phyloP scores from a whole-genome alignment of 2,888 invertebrate genomes.

The Tetragonisca angustula region DNA sequence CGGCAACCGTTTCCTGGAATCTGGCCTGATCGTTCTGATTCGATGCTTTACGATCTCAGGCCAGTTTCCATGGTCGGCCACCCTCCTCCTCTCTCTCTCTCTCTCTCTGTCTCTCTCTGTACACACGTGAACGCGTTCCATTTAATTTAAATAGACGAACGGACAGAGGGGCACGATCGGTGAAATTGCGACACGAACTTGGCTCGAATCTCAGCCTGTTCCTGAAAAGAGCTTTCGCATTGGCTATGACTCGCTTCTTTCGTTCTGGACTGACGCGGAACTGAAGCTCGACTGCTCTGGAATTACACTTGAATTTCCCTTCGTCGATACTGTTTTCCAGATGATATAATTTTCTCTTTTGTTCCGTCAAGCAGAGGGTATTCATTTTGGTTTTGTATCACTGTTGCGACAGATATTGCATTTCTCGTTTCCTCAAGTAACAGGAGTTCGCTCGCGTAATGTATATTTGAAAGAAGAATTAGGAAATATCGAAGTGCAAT shows the following conservation, averaged over 20 bases:
- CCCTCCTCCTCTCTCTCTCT: neutral
- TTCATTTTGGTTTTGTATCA: too few species aligned
- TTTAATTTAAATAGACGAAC: slow-evolving; percentile 32
- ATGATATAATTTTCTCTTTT: too few species aligned
- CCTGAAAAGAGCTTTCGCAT: neutral
- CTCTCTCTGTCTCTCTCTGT: too few species aligned
- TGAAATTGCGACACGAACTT: slow-evolving; percentile 26
- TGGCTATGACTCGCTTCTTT: neutral
- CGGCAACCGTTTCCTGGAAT: slow-evolving; percentile 56
- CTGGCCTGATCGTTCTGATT: slow-evolving; percentile 55
- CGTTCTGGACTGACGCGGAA: neutral
- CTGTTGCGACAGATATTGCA: too few species aligned
- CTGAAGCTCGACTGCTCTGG: neutral
- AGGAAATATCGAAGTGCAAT: too few species aligned
- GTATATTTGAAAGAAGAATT: too few species aligned
- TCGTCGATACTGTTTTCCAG: too few species aligned
- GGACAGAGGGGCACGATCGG: slow-evolving; percentile 4
- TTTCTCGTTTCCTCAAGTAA: too few species aligned
- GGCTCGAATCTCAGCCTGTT: neutral
- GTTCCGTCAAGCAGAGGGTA: too few species aligned
- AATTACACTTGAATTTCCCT: neutral
- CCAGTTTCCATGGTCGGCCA: slow-evolving; percentile 27
- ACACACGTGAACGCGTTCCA: slow-evolving; percentile 6
- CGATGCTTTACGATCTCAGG: slow-evolving; percentile 48
- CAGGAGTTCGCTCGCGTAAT: too few species aligned